phyloP scores from a whole-genome alignment of 2,113 vertebrate genomes.

The Dipodomys merriami region DNA sequence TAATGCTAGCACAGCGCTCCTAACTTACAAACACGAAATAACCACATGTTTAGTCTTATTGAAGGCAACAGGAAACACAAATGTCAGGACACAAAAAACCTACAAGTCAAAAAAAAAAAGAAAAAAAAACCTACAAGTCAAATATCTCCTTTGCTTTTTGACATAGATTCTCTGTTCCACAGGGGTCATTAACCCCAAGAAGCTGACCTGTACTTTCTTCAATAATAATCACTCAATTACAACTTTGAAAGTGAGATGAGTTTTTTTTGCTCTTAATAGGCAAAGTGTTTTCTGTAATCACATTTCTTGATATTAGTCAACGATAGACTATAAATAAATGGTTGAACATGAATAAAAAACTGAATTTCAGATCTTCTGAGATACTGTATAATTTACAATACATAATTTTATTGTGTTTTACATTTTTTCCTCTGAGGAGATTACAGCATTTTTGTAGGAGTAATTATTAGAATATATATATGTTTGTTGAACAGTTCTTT shows the following conservation, averaged over 20 bases:
- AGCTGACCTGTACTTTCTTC: conserved; percentile 51
- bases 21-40: conserved; percentile 34
- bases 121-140: conserved; percentile 15
- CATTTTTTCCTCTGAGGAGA: conserved; percentile 7
- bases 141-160: conserved; percentile 48
- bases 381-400: not conserved
- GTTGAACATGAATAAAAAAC: conserved; percentile 12
- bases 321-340: not conserved
- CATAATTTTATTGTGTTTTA: not conserved
- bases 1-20: conserved; percentile 37
- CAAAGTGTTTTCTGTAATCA: conserved; percentile 22
- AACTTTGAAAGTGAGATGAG: not conserved
- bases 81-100: not conserved
- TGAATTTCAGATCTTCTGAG: not conserved
- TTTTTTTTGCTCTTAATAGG: not conserved
- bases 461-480: not conserved
- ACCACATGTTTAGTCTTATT: not conserved
- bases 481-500: not conserved
- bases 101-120: conserved; percentile 32
- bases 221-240: conserved; percentile 47
- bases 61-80: conserved; percentile 53
- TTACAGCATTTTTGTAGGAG: conserved; percentile 3
- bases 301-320: not conserved
- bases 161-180: not conserved
- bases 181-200: conserved; percentile 47